Conservation (phyloP, 2,797 vertebrate genomes). For the Arnoldichthys spilopterus region DNA sequence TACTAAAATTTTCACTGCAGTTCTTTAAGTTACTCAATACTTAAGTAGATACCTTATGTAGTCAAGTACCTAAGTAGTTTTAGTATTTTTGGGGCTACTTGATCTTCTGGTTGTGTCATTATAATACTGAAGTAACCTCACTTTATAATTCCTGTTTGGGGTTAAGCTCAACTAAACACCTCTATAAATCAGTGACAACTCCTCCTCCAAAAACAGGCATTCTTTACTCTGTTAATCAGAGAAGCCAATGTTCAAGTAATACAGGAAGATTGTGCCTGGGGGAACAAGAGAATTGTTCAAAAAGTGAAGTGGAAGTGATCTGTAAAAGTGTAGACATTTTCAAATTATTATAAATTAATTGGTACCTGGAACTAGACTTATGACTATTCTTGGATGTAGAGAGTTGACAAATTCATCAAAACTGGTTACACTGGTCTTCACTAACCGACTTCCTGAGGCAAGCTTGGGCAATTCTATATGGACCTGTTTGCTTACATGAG, state of each 20-base stretch:
- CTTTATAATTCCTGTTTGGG: no score
- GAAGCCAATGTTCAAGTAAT: neutral
- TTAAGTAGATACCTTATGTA: no score
- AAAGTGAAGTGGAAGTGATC: neutral
- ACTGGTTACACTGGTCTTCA: slow-evolving; percentile 62
- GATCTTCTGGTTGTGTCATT: neutral
- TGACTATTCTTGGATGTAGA: neutral
- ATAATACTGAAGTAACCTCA: neutral
- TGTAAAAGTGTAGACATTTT: neutral
- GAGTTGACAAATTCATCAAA: slow-evolving; percentile 33
- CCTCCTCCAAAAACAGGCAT: neutral
- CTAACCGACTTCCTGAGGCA: slow-evolving; percentile 46
- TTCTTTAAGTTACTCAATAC: neutral
- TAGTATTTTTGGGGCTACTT: no score
- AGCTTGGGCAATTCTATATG: slow-evolving; percentile 51
- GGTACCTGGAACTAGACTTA: neutral
- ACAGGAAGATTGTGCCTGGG: neutral
- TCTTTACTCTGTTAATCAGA: neutral
- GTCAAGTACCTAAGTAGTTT: no score
- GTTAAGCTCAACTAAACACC: neutral
- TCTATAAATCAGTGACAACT: neutral
- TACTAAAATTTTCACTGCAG: neutral
- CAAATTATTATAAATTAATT: neutral
- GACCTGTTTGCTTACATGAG: slow-evolving; percentile 39
- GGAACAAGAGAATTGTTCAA: neutral